Conservation (phyloP, 2,888 invertebrate species). For the Leucophora obtusa region DNA sequence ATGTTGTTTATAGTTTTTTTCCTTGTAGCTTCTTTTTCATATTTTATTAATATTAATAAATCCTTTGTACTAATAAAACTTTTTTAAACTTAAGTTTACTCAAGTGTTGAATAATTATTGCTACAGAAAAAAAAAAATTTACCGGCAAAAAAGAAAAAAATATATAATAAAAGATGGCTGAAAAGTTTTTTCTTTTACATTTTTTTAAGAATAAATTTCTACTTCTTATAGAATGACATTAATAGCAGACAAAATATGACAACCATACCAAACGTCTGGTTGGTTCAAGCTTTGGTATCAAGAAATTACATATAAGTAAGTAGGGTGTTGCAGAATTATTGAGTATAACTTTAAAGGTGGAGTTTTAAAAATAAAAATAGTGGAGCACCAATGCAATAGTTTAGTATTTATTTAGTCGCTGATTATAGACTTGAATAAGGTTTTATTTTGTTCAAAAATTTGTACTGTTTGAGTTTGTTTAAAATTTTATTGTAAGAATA, state of each 20-base stretch:
- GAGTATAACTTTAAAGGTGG: neutral
- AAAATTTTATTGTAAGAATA: too few relatives aligned
- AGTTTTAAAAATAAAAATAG: too few relatives aligned
- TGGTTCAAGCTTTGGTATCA: conserved; percentile 44
- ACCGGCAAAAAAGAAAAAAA: conserved; percentile 10
- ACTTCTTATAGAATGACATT: conserved; percentile 37
- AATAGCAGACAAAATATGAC: conserved; percentile 57
- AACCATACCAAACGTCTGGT: conserved; percentile 50
- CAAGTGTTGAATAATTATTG: conserved; percentile 66
- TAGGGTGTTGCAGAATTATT: neutral
- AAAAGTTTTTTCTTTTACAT: conserved; percentile 2
- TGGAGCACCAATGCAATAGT: too few relatives aligned
- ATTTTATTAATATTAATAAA: conserved; percentile 55
- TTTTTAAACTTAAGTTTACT: conserved; percentile 56
- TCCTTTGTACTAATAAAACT: conserved; percentile 27
- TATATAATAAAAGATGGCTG: conserved; percentile 57
- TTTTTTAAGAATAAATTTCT: conserved; percentile 32
- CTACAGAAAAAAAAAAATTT: conserved; percentile 28
- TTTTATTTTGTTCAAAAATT: too few relatives aligned
- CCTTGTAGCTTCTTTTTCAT: conserved; percentile 9
- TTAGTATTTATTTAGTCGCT: too few relatives aligned
- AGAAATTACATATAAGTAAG: neutral
- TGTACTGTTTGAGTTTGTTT: too few relatives aligned
- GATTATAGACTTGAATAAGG: too few relatives aligned
- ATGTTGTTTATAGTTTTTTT: conserved; percentile 53